These are phyloP conservation scores for Hycleus phaleratus DNA, from an alignment of 1,140 invertebrate genomes.

Conservation along the genomic window DNA sequence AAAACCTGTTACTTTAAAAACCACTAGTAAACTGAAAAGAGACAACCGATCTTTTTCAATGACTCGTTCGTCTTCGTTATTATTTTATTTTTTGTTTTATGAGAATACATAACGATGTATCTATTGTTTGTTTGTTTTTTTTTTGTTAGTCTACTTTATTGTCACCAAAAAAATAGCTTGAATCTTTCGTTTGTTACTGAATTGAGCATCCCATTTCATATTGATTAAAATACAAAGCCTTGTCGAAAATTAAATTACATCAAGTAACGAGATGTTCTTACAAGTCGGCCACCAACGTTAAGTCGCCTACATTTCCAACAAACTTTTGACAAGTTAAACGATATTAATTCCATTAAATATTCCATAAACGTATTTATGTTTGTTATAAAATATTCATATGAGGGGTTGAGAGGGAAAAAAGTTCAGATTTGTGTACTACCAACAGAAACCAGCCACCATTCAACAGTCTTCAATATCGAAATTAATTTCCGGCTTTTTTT, in stretches of 20 bases:
- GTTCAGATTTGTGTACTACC: neutral
- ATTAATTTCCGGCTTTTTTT: constrained; percentile 7
- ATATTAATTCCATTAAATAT: constrained; percentile 6
- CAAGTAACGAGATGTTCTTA: constrained; percentile 20
- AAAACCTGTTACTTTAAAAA: too few relatives aligned
- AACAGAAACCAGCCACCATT: too few relatives aligned
- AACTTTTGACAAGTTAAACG: constrained; percentile 9
- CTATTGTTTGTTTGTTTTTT: too few relatives aligned
- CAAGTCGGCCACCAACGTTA: constrained; percentile 9
- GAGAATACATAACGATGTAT: too few relatives aligned
- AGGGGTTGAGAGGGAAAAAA: neutral
- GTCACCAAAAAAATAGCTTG: constrained; percentile 15
- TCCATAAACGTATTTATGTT: constrained; percentile 6
- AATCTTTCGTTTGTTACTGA: constrained; percentile 5
- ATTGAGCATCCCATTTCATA: constrained; percentile 24
- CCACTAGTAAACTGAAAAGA: too few relatives aligned
- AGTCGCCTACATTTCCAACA: constrained; percentile 6
- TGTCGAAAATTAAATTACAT: constrained; percentile 31
- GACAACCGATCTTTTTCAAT: neutral
- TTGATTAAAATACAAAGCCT: constrained; percentile 31
- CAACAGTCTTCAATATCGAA: neutral
- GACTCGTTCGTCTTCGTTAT: too few relatives aligned
- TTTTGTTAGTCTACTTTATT: too few relatives aligned
- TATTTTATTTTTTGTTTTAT: too few relatives aligned
- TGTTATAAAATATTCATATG: neutral